Conservation (phyloP, 2,797 vertebrate species). For the Anomalospiza imberbis region DNA sequence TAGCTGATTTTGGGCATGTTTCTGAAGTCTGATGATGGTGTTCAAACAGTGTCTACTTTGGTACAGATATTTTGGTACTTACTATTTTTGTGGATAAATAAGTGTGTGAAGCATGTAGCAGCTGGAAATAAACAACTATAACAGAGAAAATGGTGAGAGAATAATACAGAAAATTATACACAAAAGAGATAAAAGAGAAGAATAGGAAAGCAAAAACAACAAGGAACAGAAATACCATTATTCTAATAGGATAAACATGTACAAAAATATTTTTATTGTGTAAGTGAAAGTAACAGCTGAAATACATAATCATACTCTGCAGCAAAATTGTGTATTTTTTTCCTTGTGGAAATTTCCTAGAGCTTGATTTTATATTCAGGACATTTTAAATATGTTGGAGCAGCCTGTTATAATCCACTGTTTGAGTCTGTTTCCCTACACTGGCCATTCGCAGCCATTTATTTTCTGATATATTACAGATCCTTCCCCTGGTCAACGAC, state of each 20-base stretch:
- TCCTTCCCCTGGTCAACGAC: not conserved
- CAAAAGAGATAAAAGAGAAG: not conserved
- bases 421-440: not conserved
- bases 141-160: not conserved
- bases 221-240: not conserved
- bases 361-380: not conserved
- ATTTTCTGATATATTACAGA: not conserved
- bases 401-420: not conserved
- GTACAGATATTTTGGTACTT: not conserved
- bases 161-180: not conserved
- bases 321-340: not conserved
- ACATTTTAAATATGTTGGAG: not conserved
- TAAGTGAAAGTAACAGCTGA: not conserved
- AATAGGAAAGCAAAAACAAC: not conserved
- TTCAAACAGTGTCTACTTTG: not conserved
- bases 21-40: not conserved
- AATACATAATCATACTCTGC: not conserved
- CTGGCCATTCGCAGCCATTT: rapidly evolving
- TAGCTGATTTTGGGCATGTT: not conserved
- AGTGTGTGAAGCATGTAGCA: not conserved
- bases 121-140: not conserved
- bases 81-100: not conserved
- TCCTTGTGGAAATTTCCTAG: not conserved
- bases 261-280: not conserved
- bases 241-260: not conserved